These are phyloP conservation scores for Drosophila takahashii DNA, from an alignment of 1,140 invertebrate genomes.

Conservation along the genomic window DNA sequence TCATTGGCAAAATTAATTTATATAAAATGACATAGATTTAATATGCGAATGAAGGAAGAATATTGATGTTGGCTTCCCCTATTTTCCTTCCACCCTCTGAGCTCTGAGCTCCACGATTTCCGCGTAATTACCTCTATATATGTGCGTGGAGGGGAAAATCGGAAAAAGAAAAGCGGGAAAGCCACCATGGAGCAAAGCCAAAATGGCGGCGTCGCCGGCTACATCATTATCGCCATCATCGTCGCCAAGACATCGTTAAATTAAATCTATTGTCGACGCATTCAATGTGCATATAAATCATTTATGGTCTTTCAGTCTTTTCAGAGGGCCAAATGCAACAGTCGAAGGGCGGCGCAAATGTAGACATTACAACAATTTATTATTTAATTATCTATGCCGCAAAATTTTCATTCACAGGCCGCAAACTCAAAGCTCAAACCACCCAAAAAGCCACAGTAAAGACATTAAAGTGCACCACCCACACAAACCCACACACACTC, in stretches of 20 bases:
- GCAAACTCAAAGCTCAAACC: conserved; percentile 27
- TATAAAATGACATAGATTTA: conserved; percentile 62
- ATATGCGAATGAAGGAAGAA: conserved; percentile 42
- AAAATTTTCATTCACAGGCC: conserved; percentile 70
- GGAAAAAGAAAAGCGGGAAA: conserved; percentile 15
- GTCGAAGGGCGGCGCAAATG: conserved; percentile 42
- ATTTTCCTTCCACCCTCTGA: background rate
- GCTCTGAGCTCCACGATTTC: conserved; percentile 30
- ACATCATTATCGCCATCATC: conserved; percentile 38
- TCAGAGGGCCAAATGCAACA: conserved; percentile 45
- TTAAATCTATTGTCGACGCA: conserved; percentile 77
- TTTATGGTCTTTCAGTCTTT: conserved; percentile 57
- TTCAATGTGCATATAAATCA: conserved; percentile 78
- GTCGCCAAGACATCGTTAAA: conserved; percentile 73
- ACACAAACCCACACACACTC: conserved; percentile 2
- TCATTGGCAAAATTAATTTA: conserved; percentile 65
- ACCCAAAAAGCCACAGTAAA: conserved; percentile 42
- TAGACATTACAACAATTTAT: conserved; percentile 78
- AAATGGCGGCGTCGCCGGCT: conserved; percentile 53
- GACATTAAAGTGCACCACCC: conserved; percentile 53
- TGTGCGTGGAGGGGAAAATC: background rate
- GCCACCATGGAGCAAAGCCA: conserved; percentile 47
- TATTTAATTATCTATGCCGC: conserved; percentile 77
- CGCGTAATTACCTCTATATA: conserved; percentile 65
- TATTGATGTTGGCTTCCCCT: conserved; percentile 50